phyloP scores from a whole-genome alignment of 2,888 invertebrate species.

The Syrista parreyssii region DNA sequence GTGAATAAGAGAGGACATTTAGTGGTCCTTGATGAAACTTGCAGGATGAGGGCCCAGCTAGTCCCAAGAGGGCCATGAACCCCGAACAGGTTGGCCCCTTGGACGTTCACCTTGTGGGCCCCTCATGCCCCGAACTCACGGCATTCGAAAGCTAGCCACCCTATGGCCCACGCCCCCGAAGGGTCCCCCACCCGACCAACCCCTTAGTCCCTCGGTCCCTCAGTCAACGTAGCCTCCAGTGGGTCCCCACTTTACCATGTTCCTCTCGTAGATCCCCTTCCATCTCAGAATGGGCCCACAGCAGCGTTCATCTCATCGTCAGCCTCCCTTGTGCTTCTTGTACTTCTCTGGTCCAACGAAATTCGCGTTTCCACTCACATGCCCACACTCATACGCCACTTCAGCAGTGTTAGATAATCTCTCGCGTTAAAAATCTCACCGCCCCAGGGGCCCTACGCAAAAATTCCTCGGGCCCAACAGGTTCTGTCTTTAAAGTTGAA shows the following conservation, averaged over 20 bases:
- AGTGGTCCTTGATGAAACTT: neutral
- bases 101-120: constrained; percentile 64
- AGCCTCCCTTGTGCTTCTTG: constrained; percentile 8
- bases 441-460: constrained; percentile 24
- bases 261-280: neutral
- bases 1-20: neutral
- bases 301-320: neutral
- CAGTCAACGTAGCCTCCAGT: neutral
- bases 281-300: neutral
- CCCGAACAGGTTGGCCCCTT: constrained; percentile 66
- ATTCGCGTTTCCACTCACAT: neutral
- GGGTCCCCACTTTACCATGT: neutral
- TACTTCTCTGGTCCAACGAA: neutral
- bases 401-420: constrained; percentile 57
- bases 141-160: constrained; percentile 39
- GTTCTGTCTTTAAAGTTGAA: neutral
- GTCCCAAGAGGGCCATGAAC: constrained; percentile 63
- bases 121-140: constrained; percentile 25
- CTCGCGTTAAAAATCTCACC: constrained; percentile 48
- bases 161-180: constrained; percentile 27
- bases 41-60: neutral
- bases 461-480: constrained; percentile 1
- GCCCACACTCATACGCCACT: constrained; percentile 24
- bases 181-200: constrained; percentile 17
- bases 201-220: neutral